Evolutionary conservation across 1,140 invertebrate species (phyloP).

Genomic region (Myzus persicae): DNA sequence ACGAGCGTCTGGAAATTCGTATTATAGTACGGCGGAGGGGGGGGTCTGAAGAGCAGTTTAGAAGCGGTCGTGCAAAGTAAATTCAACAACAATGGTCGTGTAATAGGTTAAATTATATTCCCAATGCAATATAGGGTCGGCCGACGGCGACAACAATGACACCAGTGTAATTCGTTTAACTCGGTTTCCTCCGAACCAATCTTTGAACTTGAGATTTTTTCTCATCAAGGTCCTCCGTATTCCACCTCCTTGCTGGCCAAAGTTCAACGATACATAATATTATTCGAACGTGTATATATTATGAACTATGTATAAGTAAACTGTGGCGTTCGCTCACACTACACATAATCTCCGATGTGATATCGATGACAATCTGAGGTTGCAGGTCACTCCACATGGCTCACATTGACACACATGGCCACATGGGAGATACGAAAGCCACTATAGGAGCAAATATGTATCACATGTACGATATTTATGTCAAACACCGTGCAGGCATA

Average conservation of each 20-base stretch:
- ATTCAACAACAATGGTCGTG: conserved; percentile 52
- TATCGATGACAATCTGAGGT: not conserved
- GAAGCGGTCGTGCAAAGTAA: not conserved
- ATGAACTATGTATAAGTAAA: no score
- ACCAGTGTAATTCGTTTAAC: conserved; percentile 51
- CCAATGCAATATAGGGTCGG: conserved; percentile 17
- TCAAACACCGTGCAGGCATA: no score
- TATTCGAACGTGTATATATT: not conserved
- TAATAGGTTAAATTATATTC: conserved; percentile 54
- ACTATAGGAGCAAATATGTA: no score
- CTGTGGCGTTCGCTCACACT: not conserved
- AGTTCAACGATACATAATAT: not conserved
- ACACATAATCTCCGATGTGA: not conserved
- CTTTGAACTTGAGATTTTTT: conserved; percentile 9
- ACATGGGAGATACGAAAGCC: no score
- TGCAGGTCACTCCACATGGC: no score
- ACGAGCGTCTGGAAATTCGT: not conserved
- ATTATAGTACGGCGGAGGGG: not conserved
- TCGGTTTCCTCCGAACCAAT: conserved; percentile 28
- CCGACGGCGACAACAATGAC: conserved; percentile 26
- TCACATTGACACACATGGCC: no score
- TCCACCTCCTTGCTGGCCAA: not conserved
- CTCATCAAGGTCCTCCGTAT: not conserved
- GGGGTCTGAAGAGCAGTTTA: not conserved
- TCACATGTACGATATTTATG: no score